phyloP scores from a whole-genome alignment of 2,888 invertebrate species.

The Nemotelus nigrinus region DNA sequence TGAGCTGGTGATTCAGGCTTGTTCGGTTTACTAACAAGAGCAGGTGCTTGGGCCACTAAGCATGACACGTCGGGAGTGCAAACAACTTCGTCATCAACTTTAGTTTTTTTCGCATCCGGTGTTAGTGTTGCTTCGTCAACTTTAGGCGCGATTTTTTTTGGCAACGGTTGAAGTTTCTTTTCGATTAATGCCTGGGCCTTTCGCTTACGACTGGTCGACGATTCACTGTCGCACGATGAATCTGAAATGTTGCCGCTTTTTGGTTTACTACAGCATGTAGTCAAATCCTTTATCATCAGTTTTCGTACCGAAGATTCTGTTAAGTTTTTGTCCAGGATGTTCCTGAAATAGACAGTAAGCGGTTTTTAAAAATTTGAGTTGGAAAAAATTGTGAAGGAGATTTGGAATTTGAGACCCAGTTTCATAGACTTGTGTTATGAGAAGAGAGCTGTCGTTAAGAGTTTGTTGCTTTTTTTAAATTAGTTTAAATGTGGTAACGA shows the following conservation, averaged over 20 bases:
- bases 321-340: constrained; percentile 58
- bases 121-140: constrained; percentile 16
- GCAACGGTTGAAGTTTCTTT: background rate
- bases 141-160: constrained; percentile 2
- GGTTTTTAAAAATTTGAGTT: constrained; percentile 54
- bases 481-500: no score
- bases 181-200: constrained; percentile 50
- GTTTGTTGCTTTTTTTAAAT: no score
- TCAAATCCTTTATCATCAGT: constrained; percentile 58
- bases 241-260: constrained; percentile 56
- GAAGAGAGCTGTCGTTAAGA: constrained; percentile 30
- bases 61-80: constrained; percentile 70
- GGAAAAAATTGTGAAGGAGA: background rate
- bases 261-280: constrained; percentile 60
- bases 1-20: constrained; percentile 31
- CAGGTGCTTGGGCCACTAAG: constrained; percentile 55
- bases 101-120: constrained; percentile 54
- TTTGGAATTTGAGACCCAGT: background rate
- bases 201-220: constrained; percentile 55
- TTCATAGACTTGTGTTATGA: constrained; percentile 40
- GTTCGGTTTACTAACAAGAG: background rate
- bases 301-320: constrained; percentile 40
- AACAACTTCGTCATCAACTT: constrained; percentile 67
- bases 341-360: constrained; percentile 44
- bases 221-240: constrained; percentile 52